These are phyloP conservation scores for Grus americana DNA, from an alignment of 2,113 vertebrate genomes.

Conservation along the genomic window DNA sequence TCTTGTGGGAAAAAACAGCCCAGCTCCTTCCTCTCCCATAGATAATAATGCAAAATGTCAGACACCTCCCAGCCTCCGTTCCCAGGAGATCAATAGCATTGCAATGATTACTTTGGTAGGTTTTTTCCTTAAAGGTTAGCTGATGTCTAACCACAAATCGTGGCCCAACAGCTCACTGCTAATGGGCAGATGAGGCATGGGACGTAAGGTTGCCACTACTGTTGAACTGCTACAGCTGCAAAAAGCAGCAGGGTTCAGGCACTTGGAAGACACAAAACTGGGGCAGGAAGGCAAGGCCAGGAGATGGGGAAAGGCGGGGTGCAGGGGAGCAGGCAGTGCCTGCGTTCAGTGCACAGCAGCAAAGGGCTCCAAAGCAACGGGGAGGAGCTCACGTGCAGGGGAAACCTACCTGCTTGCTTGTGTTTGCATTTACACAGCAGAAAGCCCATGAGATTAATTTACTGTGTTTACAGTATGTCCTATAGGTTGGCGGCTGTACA, in stretches of 20 bases:
- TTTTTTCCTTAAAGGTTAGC: background rate
- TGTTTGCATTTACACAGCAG: background rate
- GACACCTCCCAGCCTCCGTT: slow-evolving; percentile 2
- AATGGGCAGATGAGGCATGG: background rate
- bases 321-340: background rate
- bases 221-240: background rate
- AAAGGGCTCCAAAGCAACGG: background rate
- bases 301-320: background rate
- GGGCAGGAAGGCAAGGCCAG: background rate
- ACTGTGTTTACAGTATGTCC: background rate
- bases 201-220: background rate
- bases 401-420: background rate
- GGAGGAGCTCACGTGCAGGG: background rate
- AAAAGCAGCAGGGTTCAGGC: background rate
- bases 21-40: slow-evolving; percentile 50
- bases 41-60: slow-evolving; percentile 48
- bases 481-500: background rate
- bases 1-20: slow-evolving; percentile 59
- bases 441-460: background rate
- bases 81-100: slow-evolving; percentile 33
- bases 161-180: background rate
- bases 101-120: background rate
- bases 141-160: background rate
- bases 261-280: background rate
- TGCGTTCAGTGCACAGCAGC: background rate